Conservation (phyloP, 2,113 vertebrate species). For the Hipposideros armiger region DNA sequence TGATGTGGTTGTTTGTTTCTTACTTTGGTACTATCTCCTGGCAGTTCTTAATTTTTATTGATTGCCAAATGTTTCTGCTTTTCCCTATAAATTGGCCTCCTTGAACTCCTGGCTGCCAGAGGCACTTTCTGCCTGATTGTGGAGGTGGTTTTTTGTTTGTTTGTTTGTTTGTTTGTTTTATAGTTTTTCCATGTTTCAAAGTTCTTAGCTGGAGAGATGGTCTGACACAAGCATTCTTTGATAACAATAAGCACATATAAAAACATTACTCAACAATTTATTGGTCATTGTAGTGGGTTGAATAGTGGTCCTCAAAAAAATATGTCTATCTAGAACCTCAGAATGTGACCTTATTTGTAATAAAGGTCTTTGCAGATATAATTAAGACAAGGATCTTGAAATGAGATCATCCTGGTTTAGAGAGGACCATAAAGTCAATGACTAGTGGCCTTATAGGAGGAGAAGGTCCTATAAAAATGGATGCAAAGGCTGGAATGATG, state of each 20-base stretch:
- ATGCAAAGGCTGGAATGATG: not conserved
- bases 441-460: not conserved
- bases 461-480: not conserved
- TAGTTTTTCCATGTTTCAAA: not conserved
- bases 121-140: not conserved
- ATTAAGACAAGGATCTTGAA: not conserved
- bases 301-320: not conserved
- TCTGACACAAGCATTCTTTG: slow-evolving; percentile 25
- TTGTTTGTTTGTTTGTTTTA: not conserved
- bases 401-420: not conserved
- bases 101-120: not conserved
- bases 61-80: not conserved
- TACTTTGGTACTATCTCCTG: not conserved
- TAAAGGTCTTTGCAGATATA: not conserved
- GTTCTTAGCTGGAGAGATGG: not conserved
- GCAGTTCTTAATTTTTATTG: not conserved
- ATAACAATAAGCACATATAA: slow-evolving; percentile 12
- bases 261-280: not conserved
- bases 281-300: not conserved
- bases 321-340: not conserved
- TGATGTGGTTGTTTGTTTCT: not conserved
- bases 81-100: not conserved
- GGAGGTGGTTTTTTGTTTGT: not conserved
- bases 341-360: not conserved
- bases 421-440: not conserved